Conservation (phyloP, 1,140 invertebrate species). For the Apis cerana region DNA sequence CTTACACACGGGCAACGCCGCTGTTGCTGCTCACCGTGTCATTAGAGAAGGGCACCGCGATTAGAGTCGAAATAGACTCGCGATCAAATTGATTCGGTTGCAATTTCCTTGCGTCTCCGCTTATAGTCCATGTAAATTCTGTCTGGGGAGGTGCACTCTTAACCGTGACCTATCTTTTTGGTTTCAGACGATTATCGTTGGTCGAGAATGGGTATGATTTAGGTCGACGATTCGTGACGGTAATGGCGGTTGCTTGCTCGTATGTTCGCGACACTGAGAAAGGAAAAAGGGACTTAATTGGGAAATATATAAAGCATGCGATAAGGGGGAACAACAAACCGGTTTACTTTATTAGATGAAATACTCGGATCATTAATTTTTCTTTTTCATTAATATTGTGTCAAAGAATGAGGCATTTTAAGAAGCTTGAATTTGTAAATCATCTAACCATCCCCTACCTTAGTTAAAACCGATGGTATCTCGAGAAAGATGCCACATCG, state of each 20-base stretch:
- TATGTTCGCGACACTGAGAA: too few relatives aligned
- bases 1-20: neutral
- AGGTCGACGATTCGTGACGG: conserved; percentile 1
- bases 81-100: conserved; percentile 39
- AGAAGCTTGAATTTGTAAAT: too few relatives aligned
- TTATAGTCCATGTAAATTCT: conserved; percentile 5
- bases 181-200: neutral
- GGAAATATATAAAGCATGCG: too few relatives aligned
- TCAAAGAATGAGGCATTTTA: too few relatives aligned
- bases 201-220: neutral
- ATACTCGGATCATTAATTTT: too few relatives aligned
- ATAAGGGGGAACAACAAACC: too few relatives aligned
- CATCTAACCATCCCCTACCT: too few relatives aligned
- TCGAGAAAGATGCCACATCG: neutral
- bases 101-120: conserved; percentile 23
- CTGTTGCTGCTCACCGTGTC: conserved; percentile 3
- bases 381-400: too few relatives aligned
- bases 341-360: too few relatives aligned
- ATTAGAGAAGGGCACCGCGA: conserved; percentile 45
- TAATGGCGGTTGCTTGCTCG: too few relatives aligned
- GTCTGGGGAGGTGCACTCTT: neutral
- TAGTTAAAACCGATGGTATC: neutral
- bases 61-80: conserved; percentile 42
- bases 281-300: too few relatives aligned
- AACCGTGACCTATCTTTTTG: neutral